phyloP scores from a whole-genome alignment of 1,140 invertebrate species.

The Zaprionus tsacasi region DNA sequence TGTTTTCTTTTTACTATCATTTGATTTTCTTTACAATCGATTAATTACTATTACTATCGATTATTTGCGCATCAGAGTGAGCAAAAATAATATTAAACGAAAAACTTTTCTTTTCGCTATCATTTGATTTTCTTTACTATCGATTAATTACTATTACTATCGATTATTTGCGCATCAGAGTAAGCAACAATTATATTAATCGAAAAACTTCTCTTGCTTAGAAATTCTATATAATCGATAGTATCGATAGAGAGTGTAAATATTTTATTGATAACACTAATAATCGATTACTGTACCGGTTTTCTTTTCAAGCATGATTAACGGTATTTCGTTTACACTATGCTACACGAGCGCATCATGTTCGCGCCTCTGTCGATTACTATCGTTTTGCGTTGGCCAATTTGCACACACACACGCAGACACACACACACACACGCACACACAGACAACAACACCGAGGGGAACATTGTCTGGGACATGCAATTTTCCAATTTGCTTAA shows the following conservation, averaged over 20 bases:
- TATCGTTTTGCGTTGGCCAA: constrained; percentile 52
- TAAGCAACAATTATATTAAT: too few species aligned
- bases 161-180: too few species aligned
- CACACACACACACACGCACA: constrained; percentile 11
- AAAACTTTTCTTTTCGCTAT: too few species aligned
- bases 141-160: too few species aligned
- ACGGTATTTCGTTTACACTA: constrained; percentile 45
- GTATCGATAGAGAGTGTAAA: neutral
- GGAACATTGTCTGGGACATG: constrained; percentile 58
- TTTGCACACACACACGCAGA: constrained; percentile 25
- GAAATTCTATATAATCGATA: too few species aligned
- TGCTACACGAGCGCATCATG: constrained; percentile 42
- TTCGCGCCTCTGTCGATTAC: constrained; percentile 69
- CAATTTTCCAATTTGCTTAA: constrained; percentile 79
- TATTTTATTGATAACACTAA: constrained; percentile 6
- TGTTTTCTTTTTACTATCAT: too few species aligned
- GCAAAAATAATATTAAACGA: too few species aligned
- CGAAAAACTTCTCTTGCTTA: too few species aligned
- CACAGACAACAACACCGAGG: constrained; percentile 29
- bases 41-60: too few species aligned
- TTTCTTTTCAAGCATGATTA: constrained; percentile 28
- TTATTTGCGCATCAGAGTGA: too few species aligned
- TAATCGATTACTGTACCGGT: constrained; percentile 24
- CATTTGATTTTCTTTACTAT: too few species aligned
- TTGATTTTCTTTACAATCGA: too few species aligned